Base-by-base conservation (phyloP, 2,113 vertebrate species). In the Helogale parvula region DNA sequence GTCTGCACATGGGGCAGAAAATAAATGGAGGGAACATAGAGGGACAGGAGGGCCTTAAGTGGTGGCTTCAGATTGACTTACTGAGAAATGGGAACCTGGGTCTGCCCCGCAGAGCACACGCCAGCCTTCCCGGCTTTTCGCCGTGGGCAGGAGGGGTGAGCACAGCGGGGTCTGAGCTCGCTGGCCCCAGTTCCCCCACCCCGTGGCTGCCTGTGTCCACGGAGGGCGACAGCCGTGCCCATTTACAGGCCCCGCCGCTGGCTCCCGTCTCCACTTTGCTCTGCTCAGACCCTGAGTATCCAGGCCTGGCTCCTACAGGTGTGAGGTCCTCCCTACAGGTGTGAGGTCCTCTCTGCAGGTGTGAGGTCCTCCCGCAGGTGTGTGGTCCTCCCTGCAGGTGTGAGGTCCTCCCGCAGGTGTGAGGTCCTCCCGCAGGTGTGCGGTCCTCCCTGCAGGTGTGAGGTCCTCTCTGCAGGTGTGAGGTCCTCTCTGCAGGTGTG, bases 131-230 rank as follows among this genome's bases (percentile, higher is more conserved):
- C 5, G 25, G 27, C 1, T 38, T 54, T 84, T 5, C 68, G 54
- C 29, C 0, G 13, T 14, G 8, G 65, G 71, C 0, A 3, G 31
- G 10, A 2, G 77, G 57, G 3, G 9, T 9, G 66, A 29, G 60
- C 11, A 0, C 1, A 3, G 47, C 0, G 4, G 38, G 68, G 9
- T 21, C 31, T 57, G 52, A 13, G 21, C 68, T 79, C 6, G 0
- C 54, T 19, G 38, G 38, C 14, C 38, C 41, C 3, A 0, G 12
- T 31, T 4, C 50, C 13, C 0, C 31, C 65, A 50, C 50, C 31
- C 79, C 0, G 0, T 1, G 52, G 33, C 0, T 0, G 11, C 38
- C 27, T 17, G 47, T 45, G 38, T 9, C 1, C 7, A 0, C 4
- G 0, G 7, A 50, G 8, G 0, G 16, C 23, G 7, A 33, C 12